Evolutionary conservation across 1,140 invertebrate genomes (phyloP).

Genomic region (Armadillidium nasatum): DNA sequence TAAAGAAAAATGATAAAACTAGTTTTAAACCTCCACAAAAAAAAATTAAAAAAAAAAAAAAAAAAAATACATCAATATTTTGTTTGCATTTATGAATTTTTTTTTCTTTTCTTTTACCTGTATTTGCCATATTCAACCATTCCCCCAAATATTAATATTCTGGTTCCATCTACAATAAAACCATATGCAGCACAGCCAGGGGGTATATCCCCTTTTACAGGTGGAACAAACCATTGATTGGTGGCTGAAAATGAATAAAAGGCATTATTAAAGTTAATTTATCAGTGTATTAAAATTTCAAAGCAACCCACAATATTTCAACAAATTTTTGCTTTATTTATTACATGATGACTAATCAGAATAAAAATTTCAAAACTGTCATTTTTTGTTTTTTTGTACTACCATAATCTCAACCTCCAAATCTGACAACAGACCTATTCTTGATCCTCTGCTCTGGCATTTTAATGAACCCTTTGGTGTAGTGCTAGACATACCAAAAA

Average conservation of each 20-base stretch:
- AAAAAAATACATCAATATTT: not conserved
- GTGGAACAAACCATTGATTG: constrained; percentile 99
- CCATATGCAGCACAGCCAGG: constrained; percentile 98
- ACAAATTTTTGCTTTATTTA: too few species aligned
- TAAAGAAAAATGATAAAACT: constrained; percentile 24
- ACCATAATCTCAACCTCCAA: too few species aligned
- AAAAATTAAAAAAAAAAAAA: not conserved
- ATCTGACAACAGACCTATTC: too few species aligned
- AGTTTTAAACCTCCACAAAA: not conserved
- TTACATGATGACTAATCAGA: too few species aligned
- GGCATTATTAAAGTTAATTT: too few species aligned
- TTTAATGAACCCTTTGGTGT: too few species aligned
- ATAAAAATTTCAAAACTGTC: too few species aligned
- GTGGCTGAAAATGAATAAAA: constrained; percentile 67
- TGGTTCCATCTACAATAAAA: constrained; percentile 93
- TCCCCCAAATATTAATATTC: constrained; percentile 94
- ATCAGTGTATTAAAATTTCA: too few species aligned
- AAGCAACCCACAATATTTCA: too few species aligned
- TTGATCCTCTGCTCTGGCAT: too few species aligned
- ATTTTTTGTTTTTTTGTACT: too few species aligned
- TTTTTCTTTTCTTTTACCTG: constrained; percentile 56
- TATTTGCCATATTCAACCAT: constrained; percentile 99
- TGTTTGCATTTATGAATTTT: not conserved
- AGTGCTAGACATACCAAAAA: too few species aligned
- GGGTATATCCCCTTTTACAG: constrained; percentile 93